A percentile compares a stretch with the other conserved stretches of the same genome.
Conservation (phyloP, 2,797 vertebrate genomes). For the Rhinogobio ventralis region DNA sequence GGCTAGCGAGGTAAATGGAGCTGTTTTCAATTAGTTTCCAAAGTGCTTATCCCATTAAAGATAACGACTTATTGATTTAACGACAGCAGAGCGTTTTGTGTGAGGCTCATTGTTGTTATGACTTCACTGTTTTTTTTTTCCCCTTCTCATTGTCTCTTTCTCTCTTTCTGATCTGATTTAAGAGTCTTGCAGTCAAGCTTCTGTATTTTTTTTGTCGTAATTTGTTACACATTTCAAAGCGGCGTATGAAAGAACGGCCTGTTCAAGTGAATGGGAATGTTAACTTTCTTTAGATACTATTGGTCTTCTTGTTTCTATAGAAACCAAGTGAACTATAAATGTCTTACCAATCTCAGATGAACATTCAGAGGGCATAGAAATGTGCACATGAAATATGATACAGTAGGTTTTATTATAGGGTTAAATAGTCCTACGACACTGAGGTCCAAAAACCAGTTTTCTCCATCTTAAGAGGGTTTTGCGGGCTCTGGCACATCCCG, state of each 20-base stretch:
- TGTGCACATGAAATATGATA: not conserved
- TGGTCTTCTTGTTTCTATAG: no score
- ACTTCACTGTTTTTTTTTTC: slow-evolving; percentile 72
- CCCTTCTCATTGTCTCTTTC: not conserved
- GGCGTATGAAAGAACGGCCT: not conserved
- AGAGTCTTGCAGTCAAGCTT: not conserved
- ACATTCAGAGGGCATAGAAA: not conserved
- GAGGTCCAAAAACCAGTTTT: not conserved
- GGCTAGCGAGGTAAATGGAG: slow-evolving; percentile 92
- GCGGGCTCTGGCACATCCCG: not conserved
- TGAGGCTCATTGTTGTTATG: slow-evolving; percentile 87
- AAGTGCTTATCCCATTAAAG: slow-evolving; percentile 99
- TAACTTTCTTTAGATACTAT: no score
- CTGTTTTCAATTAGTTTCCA: slow-evolving; percentile 99
- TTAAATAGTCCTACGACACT: not conserved
- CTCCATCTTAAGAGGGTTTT: not conserved
- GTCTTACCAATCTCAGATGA: not conserved
- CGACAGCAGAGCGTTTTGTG: slow-evolving; percentile 95
- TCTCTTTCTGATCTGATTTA: slow-evolving; percentile 9
- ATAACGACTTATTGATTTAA: slow-evolving; percentile 99
- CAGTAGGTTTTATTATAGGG: not conserved
- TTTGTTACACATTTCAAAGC: not conserved
- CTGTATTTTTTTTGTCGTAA: not conserved
- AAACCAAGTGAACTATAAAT: not conserved
- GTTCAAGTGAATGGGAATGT: not conserved